Evolutionary conservation across 2,888 invertebrate species (phyloP).

Genomic region (Eupeodes latifasciatus): DNA sequence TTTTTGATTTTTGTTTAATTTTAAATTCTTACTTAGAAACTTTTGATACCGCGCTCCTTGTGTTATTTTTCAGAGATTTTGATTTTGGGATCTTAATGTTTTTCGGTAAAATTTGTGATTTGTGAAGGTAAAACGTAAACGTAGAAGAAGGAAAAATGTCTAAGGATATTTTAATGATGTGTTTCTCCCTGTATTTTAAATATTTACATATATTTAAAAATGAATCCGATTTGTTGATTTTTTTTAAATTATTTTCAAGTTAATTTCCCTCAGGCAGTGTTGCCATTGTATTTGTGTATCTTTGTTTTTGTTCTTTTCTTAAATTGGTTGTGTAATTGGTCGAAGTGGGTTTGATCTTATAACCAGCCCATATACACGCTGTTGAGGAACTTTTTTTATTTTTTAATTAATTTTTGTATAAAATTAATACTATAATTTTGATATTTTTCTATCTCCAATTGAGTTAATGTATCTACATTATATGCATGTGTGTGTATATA

Average conservation of each 20-base stretch:
- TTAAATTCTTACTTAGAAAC: slow-evolving; percentile 76
- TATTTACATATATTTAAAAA: not conserved
- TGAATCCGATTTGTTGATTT: slow-evolving; percentile 42
- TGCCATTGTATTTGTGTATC: slow-evolving; percentile 40
- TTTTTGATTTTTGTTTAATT: slow-evolving; percentile 55
- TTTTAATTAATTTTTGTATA: slow-evolving; percentile 40
- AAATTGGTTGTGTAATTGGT: slow-evolving; percentile 48
- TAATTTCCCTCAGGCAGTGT: slow-evolving; percentile 50
- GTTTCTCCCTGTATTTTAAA: slow-evolving; percentile 60
- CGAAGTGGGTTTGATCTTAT: slow-evolving; percentile 44
- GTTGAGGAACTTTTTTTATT: slow-evolving; percentile 49
- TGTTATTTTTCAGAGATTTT: slow-evolving; percentile 14
- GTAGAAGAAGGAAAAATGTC: slow-evolving; percentile 45
- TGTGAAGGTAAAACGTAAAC: slow-evolving; percentile 12
- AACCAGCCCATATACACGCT: slow-evolving; percentile 61
- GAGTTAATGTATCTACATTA: slow-evolving; percentile 55
- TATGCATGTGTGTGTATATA: slow-evolving; percentile 69
- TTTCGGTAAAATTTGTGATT: slow-evolving; percentile 17
- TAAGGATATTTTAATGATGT: slow-evolving; percentile 45
- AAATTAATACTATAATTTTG: slow-evolving; percentile 51
- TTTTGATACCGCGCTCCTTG: slow-evolving; percentile 74
- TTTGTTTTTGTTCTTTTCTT: not conserved
- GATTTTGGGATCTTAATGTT: slow-evolving; percentile 45
- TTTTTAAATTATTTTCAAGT: slow-evolving; percentile 1
- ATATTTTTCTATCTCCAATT: slow-evolving; percentile 44